A percentile compares a stretch with the other conserved stretches of the same genome.
phyloP scores from a whole-genome alignment of 2,797 vertebrate genomes.

The Loris lydekkerianus region DNA sequence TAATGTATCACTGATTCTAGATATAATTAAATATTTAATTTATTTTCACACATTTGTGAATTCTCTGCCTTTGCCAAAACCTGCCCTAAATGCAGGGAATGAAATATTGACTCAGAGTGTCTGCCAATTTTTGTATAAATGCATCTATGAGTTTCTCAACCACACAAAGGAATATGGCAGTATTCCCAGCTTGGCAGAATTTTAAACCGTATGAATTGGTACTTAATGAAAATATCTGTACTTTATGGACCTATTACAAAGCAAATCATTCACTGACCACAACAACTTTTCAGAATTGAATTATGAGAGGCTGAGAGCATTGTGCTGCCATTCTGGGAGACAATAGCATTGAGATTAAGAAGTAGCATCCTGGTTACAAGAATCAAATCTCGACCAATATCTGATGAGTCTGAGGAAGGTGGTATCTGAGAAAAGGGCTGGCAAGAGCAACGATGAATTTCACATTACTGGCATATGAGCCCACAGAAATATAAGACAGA shows the following conservation, averaged over 20 bases:
- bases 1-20: neutral
- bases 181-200: conserved; percentile 1
- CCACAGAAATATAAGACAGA: neutral
- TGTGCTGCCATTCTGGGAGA: neutral
- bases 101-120: neutral
- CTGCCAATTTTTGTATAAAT: neutral
- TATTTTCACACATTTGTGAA: neutral
- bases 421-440: neutral
- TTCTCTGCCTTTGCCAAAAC: neutral
- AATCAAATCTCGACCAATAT: neutral
- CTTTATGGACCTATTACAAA: neutral
- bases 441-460: neutral
- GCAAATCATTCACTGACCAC: neutral
- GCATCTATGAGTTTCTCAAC: neutral
- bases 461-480: neutral
- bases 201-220: neutral
- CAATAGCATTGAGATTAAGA: neutral
- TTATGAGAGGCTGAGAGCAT: neutral
- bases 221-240: neutral
- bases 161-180: neutral
- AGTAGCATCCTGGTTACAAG: neutral
- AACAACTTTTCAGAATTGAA: neutral
- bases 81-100: neutral
- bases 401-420: neutral
- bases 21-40: neutral